A percentile compares a stretch with the other conserved stretches of the same genome.
Conservation (phyloP, 2,888 invertebrate genomes). For the Lasioglossum pauxillum region DNA sequence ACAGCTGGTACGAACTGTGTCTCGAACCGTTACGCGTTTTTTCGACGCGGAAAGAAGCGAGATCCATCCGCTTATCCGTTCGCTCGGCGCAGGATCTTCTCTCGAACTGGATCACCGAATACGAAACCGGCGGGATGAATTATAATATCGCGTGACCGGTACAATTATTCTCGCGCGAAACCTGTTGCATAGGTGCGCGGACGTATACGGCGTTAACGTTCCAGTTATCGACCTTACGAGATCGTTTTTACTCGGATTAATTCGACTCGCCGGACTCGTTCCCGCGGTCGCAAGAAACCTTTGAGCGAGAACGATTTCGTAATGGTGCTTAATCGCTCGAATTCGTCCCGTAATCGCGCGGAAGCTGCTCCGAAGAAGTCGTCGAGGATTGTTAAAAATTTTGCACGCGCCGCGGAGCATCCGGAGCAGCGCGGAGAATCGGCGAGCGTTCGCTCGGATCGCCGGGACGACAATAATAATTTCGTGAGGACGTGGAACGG, state of each 20-base stretch:
- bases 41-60: constrained; percentile 45
- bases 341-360: background rate
- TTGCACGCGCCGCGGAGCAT: constrained; percentile 9
- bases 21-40: constrained; percentile 63
- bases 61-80: constrained; percentile 27
- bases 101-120: constrained; percentile 17
- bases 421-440: background rate
- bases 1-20: constrained; percentile 29
- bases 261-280: constrained; percentile 30
- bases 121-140: constrained; percentile 13
- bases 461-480: constrained; percentile 13
- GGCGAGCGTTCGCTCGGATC: background rate
- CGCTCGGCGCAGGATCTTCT: background rate
- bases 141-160: constrained; percentile 47
- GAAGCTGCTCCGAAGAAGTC: background rate
- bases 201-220: constrained; percentile 35
- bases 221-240: constrained; percentile 47
- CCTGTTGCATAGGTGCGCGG: constrained; percentile 8
- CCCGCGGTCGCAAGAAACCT: background rate
- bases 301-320: constrained; percentile 19
- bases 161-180: constrained; percentile 42
- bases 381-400: background rate
- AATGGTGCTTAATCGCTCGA: constrained; percentile 1
- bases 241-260: constrained; percentile 45
- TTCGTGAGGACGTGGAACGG: constrained; percentile 43